Evolutionary conservation across 2,797 vertebrate species (phyloP).

Genomic region (Sandelia bainsii): DNA sequence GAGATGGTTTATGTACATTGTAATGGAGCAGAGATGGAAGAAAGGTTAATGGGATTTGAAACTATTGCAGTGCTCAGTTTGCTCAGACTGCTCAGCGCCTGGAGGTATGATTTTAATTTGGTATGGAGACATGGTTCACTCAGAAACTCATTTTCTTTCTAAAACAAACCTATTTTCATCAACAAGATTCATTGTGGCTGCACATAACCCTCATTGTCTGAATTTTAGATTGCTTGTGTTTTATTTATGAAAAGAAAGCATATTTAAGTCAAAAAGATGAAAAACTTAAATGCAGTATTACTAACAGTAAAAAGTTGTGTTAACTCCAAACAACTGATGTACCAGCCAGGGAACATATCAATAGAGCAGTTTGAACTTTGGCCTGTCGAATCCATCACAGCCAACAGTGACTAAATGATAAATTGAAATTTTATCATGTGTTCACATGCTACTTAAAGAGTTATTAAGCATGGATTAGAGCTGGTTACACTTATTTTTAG

Average conservation of each 20-base stretch:
- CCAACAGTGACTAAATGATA: too few relatives aligned
- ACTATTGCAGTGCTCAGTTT: constrained; percentile 34
- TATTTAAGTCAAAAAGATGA: neutral
- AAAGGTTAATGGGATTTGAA: constrained; percentile 41
- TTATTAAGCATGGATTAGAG: too few relatives aligned
- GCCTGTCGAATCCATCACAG: constrained; percentile 1
- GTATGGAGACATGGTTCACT: constrained; percentile 38
- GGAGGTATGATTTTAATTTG: constrained; percentile 37
- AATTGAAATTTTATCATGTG: too few relatives aligned
- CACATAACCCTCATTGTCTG: constrained; percentile 13
- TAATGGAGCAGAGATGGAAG: constrained; percentile 17
- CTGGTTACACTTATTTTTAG: too few relatives aligned
- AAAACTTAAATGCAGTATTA: neutral
- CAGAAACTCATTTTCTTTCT: constrained; percentile 36
- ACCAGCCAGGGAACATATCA: neutral
- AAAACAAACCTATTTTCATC: constrained; percentile 42
- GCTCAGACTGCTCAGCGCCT: constrained; percentile 24
- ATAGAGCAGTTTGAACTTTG: constrained; percentile 6
- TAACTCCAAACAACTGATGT: constrained; percentile 7
- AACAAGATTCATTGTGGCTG: constrained; percentile 8
- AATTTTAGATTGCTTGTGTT: constrained; percentile 23
- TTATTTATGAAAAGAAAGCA: constrained; percentile 33
- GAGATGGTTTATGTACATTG: constrained; percentile 31
- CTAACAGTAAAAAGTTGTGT: neutral
- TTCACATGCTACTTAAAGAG: too few relatives aligned